Base-by-base conservation (phyloP, 2,113 vertebrate genomes). In the Passerina amoena region DNA sequence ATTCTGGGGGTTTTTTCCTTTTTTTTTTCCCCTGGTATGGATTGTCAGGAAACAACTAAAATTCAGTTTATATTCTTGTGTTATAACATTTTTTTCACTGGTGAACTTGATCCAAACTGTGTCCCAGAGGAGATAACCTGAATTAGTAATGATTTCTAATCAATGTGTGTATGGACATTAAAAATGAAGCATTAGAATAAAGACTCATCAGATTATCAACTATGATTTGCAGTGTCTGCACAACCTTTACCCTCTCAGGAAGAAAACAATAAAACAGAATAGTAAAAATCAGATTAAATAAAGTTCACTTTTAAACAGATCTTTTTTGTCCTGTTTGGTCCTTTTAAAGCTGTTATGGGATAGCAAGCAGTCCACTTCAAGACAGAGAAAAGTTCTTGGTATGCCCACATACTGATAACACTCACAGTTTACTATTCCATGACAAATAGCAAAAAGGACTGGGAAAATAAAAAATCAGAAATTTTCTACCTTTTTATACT, bases 91-190 rank as follows among this genome's bases (percentile, higher is more conserved):
- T 84, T 91, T 91, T 76, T 0, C 2, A 0, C 47, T 76, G 48
- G 25, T 64, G n/a, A 60, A 78, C 10, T 7, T 20, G 10, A 79
- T 68, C 19, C 48, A 68, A 76, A 85, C 17, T 64, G 14, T 44
- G 10, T 87, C 40, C 44, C 70, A 60, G 45, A 80, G 22, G 57
- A 91, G 12, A 27, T 19, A 93, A 79, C 13, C 15, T 33, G 51
- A 82, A 82, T 85, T 87, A 91, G n/a, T 48, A 95, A 85, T 48
- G 87, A 96, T 90, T 95, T 94, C 40, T 25, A 72, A 30, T 87
- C 51, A 59, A 11, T 75, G 2, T 23, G 21, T 47, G 4, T 44
- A 51, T 7, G 38, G 27, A 35, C 13, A 25, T 79, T 87, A 71
- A 64, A 89, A 91, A 64, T 20, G 9, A 84, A 86, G 44, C 1